These are phyloP conservation scores for Tetanocera ferruginea DNA, from an alignment of 2,888 invertebrate genomes.

Conservation along the genomic window DNA sequence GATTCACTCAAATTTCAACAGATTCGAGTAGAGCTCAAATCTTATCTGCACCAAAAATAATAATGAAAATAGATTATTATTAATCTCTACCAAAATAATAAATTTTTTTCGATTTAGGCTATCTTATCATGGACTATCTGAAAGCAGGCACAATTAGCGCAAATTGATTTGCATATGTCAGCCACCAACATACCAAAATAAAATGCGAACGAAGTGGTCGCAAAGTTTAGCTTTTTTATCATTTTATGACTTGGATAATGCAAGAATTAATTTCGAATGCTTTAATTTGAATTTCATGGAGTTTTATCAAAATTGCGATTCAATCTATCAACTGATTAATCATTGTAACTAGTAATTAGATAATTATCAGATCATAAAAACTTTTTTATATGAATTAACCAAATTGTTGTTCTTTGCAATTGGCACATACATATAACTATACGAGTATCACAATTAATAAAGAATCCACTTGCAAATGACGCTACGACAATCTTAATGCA, in stretches of 20 bases:
- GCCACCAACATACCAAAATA: background rate
- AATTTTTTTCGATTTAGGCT: background rate
- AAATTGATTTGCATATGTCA: background rate
- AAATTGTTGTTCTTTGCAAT: background rate
- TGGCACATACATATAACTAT: background rate
- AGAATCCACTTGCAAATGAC: too few species aligned
- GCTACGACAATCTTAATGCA: background rate
- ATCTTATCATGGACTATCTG: background rate
- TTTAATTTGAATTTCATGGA: slow-evolving; percentile 5
- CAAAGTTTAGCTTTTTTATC: background rate
- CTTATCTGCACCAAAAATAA: too few species aligned
- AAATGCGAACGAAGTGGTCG: background rate
- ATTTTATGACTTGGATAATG: background rate
- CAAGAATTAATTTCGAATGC: background rate
- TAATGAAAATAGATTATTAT: too few species aligned
- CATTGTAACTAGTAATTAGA: background rate
- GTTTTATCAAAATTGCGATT: background rate
- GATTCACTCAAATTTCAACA: too few species aligned
- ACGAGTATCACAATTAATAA: too few species aligned
- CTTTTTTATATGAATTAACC: background rate
- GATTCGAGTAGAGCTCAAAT: too few species aligned
- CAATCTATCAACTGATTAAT: slow-evolving; percentile 2
- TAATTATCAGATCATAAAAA: background rate
- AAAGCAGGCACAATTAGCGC: background rate
- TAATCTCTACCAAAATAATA: too few species aligned